These are phyloP conservation scores for Drosophila bunnanda DNA, from an alignment of 2,888 invertebrate species.

Conservation along the genomic window DNA sequence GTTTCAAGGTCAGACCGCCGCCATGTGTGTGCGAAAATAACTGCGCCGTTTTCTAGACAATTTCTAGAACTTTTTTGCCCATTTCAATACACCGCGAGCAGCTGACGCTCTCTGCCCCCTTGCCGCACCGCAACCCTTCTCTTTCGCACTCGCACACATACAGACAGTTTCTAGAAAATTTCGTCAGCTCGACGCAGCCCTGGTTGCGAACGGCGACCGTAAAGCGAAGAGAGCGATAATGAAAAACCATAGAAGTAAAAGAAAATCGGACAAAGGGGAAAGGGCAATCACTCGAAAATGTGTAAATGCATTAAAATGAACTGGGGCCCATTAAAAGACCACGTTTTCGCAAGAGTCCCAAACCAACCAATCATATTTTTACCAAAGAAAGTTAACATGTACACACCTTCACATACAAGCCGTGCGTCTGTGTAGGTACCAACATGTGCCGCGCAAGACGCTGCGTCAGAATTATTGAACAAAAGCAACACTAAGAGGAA, in stretches of 20 bases:
- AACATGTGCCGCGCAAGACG: slow-evolving; percentile 79
- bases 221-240: slow-evolving; percentile 61
- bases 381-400: slow-evolving; percentile 19
- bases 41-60: slow-evolving; percentile 53
- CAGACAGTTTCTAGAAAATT: slow-evolving; percentile 67
- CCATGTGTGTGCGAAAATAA: slow-evolving; percentile 43
- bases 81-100: slow-evolving; percentile 66
- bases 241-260: slow-evolving; percentile 31
- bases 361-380: slow-evolving; percentile 11
- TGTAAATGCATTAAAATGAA: slow-evolving; percentile 48
- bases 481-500: slow-evolving; percentile 10
- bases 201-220: slow-evolving; percentile 62
- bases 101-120: slow-evolving; percentile 55
- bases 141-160: slow-evolving; percentile 33
- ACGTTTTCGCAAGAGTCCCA: slow-evolving; percentile 42
- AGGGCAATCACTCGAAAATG: slow-evolving; percentile 34
- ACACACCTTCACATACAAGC: slow-evolving; percentile 2
- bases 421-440: slow-evolving; percentile 31
- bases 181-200: slow-evolving; percentile 68
- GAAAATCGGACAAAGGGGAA: slow-evolving; percentile 54
- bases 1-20: slow-evolving; percentile 61
- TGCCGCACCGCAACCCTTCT: slow-evolving; percentile 2
- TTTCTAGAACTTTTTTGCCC: slow-evolving; percentile 64
- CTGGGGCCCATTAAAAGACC: slow-evolving; percentile 61
- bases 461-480: slow-evolving; percentile 59